phyloP scores from a whole-genome alignment of 2,888 invertebrate genomes.

The Habrosyne pyritoides region DNA sequence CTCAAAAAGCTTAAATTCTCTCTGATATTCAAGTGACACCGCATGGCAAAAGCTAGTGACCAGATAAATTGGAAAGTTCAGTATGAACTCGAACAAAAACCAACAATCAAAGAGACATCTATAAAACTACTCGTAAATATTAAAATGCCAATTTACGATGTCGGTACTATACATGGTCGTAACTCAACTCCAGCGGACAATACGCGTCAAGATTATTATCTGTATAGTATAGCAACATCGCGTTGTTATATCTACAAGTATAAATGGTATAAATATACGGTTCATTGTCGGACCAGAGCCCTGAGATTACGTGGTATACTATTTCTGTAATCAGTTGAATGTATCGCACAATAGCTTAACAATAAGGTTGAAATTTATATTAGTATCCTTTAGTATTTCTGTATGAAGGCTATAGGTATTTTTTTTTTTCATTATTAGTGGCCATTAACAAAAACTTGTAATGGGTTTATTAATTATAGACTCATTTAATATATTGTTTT shows the following conservation, averaged over 20 bases:
- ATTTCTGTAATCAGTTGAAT: constrained; percentile 7
- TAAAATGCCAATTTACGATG: constrained; percentile 41
- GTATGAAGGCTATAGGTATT: no score
- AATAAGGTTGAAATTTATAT: background rate
- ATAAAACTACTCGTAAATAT: constrained; percentile 17
- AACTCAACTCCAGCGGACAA: constrained; percentile 50
- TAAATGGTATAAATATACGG: constrained; percentile 22
- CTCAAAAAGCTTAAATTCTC: background rate
- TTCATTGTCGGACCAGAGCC: constrained; percentile 21
- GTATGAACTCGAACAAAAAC: constrained; percentile 1
- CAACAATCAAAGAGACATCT: constrained; percentile 10
- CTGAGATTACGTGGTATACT: constrained; percentile 12
- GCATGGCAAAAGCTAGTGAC: background rate
- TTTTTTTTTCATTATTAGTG: no score
- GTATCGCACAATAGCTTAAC: background rate
- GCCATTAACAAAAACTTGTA: no score
- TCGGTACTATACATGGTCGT: constrained; percentile 31
- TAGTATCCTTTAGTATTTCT: no score
- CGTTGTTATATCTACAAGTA: background rate
- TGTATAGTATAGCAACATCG: constrained; percentile 24
- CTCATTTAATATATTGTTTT: no score
- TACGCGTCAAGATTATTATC: constrained; percentile 58
- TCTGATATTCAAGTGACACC: background rate
- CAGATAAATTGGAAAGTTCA: background rate
- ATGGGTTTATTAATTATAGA: no score